These are phyloP conservation scores for Escarpia spicata DNA, from an alignment of 2,888 invertebrate species.

Conservation along the genomic window DNA sequence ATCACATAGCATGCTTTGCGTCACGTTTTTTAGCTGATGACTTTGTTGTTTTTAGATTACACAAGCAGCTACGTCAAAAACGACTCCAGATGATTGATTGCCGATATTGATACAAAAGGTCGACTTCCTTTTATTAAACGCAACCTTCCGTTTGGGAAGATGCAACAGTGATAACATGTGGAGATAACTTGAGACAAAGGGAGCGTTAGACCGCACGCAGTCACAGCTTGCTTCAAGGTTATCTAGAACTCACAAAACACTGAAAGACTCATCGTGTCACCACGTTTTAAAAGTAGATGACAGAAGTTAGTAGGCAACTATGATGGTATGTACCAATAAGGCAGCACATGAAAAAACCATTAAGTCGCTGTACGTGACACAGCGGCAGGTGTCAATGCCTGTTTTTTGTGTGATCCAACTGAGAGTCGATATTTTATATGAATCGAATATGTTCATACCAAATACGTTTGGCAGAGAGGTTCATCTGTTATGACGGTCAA, in stretches of 20 bases:
- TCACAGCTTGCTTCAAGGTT: background rate
- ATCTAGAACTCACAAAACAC: background rate
- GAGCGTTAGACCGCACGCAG: background rate
- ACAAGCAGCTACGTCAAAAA: background rate
- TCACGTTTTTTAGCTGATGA: background rate
- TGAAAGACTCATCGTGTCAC: background rate
- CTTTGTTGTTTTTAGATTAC: background rate
- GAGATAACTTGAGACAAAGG: background rate
- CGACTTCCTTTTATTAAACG: background rate
- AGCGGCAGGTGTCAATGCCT: too few species aligned
- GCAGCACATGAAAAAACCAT: too few species aligned
- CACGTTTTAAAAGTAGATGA: background rate
- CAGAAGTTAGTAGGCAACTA: too few species aligned
- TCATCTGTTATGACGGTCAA: too few species aligned
- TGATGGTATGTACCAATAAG: too few species aligned
- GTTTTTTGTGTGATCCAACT: too few species aligned
- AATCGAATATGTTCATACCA: too few species aligned
- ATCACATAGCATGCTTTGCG: background rate
- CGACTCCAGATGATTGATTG: background rate
- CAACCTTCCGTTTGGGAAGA: background rate
- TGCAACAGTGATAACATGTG: background rate
- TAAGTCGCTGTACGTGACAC: too few species aligned
- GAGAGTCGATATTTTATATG: too few species aligned
- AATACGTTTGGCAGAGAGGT: too few species aligned
- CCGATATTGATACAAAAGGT: background rate